phyloP scores from a whole-genome alignment of 2,888 invertebrate species.

The Agriopis aurantiaria region DNA sequence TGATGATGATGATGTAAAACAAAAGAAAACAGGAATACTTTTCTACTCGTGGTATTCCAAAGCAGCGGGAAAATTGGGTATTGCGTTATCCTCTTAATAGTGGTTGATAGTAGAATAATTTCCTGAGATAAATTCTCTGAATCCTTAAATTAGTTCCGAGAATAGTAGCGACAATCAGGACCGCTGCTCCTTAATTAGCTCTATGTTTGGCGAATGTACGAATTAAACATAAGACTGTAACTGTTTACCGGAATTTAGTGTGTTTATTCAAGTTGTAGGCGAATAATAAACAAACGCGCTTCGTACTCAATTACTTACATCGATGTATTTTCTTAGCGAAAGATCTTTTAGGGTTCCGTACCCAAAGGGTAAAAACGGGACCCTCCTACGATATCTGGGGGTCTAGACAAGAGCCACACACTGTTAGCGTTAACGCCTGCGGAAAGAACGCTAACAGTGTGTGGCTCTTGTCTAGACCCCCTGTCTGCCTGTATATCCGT shows the following conservation, averaged over 20 bases:
- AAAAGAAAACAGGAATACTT: too few relatives aligned
- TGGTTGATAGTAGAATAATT: neutral
- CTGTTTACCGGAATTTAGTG: slow-evolving; percentile 13
- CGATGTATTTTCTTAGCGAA: neutral
- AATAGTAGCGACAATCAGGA: slow-evolving; percentile 11
- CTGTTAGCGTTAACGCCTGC: too few relatives aligned
- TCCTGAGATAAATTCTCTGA: neutral
- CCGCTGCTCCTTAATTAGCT: slow-evolving; percentile 12
- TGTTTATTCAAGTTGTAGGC: slow-evolving; percentile 9
- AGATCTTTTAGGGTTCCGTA: neutral
- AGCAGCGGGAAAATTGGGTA: too few relatives aligned
- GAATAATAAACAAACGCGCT: neutral
- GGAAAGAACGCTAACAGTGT: too few relatives aligned
- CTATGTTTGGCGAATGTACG: slow-evolving; percentile 17
- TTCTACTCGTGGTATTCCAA: too few relatives aligned
- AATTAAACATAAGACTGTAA: slow-evolving; percentile 19
- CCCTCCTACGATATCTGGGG: too few relatives aligned
- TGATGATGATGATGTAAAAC: too few relatives aligned
- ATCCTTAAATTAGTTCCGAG: slow-evolving; percentile 3
- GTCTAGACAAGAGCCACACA: too few relatives aligned
- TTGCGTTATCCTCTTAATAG: too few relatives aligned
- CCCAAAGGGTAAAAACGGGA: neutral
- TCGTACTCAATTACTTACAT: neutral
- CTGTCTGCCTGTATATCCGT: too few relatives aligned
- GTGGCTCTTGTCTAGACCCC: too few relatives aligned